A percentile compares a stretch with the other conserved stretches of the same genome.
Conservation (phyloP, 2,797 vertebrate genomes). For the Hybognathus amarus region DNA sequence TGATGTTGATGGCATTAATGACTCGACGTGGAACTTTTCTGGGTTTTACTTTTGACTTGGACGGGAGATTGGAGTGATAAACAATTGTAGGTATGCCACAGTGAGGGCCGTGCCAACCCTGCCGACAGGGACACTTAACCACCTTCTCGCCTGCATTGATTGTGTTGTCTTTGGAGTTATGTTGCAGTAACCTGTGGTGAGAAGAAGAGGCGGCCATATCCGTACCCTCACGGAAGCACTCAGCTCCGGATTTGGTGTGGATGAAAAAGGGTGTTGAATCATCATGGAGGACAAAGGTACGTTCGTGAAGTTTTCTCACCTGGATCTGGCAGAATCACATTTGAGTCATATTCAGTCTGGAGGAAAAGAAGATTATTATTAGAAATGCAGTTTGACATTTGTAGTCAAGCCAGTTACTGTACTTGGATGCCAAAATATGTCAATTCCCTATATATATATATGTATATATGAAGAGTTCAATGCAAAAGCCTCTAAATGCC, state of each 20-base stretch:
- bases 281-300: slow-evolving; percentile 75
- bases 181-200: slow-evolving; percentile 16
- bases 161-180: not conserved
- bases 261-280: slow-evolving; percentile 80
- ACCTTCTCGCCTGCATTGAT: not conserved
- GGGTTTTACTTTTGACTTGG: slow-evolving; percentile 80
- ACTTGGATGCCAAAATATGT: not conserved
- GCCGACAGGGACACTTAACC: slow-evolving; percentile 80
- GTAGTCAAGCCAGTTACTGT: not conserved
- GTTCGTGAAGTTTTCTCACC: slow-evolving; percentile 69
- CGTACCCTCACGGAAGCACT: slow-evolving; percentile 84
- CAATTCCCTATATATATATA: too few relatives aligned
- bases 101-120: slow-evolving; percentile 87
- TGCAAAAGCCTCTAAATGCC: too few relatives aligned
- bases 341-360: not conserved
- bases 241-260: slow-evolving; percentile 75
- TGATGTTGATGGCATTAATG: slow-evolving; percentile 87
- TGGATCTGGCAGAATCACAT: slow-evolving; percentile 4
- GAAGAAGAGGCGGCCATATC: slow-evolving; percentile 61
- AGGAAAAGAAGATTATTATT: not conserved
- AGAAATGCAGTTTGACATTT: not conserved
- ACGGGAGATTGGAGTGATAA: slow-evolving; percentile 86
- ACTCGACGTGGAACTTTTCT: slow-evolving; percentile 80
- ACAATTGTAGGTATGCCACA: slow-evolving; percentile 86
- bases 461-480: too few relatives aligned